These are phyloP conservation scores for Latrodectus geometricus DNA, from an alignment of 1,140 invertebrate genomes.

Conservation along the genomic window DNA sequence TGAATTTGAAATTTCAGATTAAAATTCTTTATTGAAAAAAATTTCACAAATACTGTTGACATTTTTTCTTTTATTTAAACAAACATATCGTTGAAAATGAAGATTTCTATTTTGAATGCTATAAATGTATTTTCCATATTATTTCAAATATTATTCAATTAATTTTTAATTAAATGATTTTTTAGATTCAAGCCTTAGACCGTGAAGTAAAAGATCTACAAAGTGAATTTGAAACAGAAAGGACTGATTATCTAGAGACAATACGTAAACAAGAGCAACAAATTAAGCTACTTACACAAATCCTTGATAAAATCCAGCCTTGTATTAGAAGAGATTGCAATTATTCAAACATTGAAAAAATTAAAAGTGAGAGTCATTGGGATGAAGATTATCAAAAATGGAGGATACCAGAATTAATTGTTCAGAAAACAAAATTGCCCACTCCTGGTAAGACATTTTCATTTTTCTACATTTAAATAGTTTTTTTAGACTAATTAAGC, in stretches of 20 bases:
- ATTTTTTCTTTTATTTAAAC: too few species aligned
- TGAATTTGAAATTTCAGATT: too few species aligned
- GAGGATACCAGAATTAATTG: conserved; percentile 77
- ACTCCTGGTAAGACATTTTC: conserved; percentile 66
- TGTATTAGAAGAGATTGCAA: conserved; percentile 81
- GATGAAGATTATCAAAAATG: conserved; percentile 82
- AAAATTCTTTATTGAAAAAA: too few species aligned
- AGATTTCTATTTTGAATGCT: too few species aligned
- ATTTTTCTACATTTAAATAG: background rate
- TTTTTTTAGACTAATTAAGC: too few species aligned
- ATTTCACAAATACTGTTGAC: too few species aligned
- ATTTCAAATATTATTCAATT: too few species aligned
- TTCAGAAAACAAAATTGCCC: conserved; percentile 78
- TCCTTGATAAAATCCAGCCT: conserved; percentile 80
- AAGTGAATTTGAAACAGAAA: conserved; percentile 85
- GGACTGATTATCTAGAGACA: conserved; percentile 87
- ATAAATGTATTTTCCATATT: too few species aligned
- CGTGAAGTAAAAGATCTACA: conserved; percentile 83
- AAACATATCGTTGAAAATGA: too few species aligned
- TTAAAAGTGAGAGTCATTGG: conserved; percentile 80
- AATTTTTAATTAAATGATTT: too few species aligned
- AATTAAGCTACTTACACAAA: conserved; percentile 77
- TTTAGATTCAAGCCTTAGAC: conserved; percentile 75
- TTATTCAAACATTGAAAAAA: conserved; percentile 78
- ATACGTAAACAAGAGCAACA: conserved; percentile 82